Evolutionary conservation across 2,113 vertebrate genomes (phyloP), one percentile per base, ranked within the genome.

Genomic region (Antigone vipio): DNA sequence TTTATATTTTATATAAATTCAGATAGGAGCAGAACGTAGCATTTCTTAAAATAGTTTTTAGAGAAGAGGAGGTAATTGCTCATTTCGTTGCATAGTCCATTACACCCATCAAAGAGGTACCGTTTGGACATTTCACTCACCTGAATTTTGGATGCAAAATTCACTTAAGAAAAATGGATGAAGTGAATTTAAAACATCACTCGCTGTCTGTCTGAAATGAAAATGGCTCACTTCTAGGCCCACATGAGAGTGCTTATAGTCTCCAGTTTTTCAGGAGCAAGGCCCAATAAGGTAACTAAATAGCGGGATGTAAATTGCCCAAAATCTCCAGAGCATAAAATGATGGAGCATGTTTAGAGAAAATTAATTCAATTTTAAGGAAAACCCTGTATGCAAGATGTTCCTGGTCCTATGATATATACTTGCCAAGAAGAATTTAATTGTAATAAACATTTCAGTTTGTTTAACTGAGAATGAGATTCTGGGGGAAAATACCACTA

Each of bases 281-380:
- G 12, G 24, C 40, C 42, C 45, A 17, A 4, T 2, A 9, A 38
- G 24, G 42, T 27, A 4, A 22, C 62, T 45, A 9, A 76, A 12
- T 4, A 22, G 16, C 32, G 42, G 67, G 14, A 4, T 58, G 66
- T 22, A 38, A 63, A 69, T 20, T 44, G n/a, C 15, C 44, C 55
- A 3, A 44, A 15, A 47, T 35, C 32, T 68, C 40, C 52, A 19
- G 62, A 78, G 49, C 21, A 35, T 40, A 20, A 47, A 81, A 21
- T 3, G 3, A 1, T 3, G 38, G 40, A 7, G 1, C 2, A 9
- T 4, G 8, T 40, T 68, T 40, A 58, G 52, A 38, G 72, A 21
- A n/a, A 76, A 67, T 5, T 4, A 47, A 80, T 44, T 66, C 18
- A 1, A 6, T 55, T 47, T 22, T 8, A 71, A 84, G 24, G 24